phyloP scores from a whole-genome alignment of 1,140 invertebrate species.

The Caenorhabditis tropicalis region DNA sequence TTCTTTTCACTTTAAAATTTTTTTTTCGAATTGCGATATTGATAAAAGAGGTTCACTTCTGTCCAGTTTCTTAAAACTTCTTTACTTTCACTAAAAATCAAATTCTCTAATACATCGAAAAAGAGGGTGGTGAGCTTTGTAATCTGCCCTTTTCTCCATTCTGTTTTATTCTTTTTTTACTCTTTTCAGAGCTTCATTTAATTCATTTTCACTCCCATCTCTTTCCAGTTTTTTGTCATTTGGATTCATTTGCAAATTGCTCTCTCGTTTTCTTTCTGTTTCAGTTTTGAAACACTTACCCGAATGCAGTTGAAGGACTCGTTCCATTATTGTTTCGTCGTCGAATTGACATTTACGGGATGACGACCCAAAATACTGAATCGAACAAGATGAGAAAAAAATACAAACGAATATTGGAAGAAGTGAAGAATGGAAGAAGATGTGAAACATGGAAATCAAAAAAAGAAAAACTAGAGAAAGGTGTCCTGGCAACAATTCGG shows the following conservation, averaged over 20 bases:
- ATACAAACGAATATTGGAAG: neutral
- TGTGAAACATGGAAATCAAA: constrained; percentile 38
- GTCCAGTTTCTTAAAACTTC: no score
- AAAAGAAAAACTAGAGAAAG: constrained; percentile 16
- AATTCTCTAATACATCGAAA: neutral
- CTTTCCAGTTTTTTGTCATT: neutral
- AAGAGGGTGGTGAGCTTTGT: neutral
- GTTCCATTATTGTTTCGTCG: constrained; percentile 34
- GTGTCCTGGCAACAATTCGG: constrained; percentile 41
- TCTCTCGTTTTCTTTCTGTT: neutral
- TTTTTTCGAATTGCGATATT: no score
- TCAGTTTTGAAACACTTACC: constrained; percentile 31
- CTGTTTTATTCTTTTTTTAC: neutral
- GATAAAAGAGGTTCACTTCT: no score
- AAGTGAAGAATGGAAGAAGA: neutral
- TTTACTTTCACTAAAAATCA: neutral
- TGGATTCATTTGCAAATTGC: constrained; percentile 1
- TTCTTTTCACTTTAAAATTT: no score
- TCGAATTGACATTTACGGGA: constrained; percentile 34
- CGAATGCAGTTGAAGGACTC: constrained; percentile 30
- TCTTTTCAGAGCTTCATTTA: constrained; percentile 1
- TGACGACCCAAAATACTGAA: constrained; percentile 15
- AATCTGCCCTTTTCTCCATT: constrained; percentile 35
- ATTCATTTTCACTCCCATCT: constrained; percentile 1
- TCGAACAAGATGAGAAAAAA: neutral